Percentiles rank a stretch among this genome's conserved stretches.
phyloP scores from a whole-genome alignment of 1,140 invertebrate species.

The Bradynema listronoti region DNA sequence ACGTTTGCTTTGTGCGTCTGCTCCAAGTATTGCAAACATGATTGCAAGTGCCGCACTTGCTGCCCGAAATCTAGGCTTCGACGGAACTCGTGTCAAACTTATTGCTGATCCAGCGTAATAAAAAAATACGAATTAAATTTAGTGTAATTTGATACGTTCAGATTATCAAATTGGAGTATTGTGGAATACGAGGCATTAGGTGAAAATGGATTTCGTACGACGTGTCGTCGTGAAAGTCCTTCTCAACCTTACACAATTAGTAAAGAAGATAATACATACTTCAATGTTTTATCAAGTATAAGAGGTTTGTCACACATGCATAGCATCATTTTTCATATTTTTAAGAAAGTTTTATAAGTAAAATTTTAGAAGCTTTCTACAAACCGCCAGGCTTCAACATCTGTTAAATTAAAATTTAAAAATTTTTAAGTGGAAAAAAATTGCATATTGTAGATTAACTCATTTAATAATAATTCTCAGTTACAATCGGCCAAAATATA shows the following conservation, averaged over 20 bases:
- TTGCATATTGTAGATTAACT: too few relatives aligned
- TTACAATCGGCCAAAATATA: too few relatives aligned
- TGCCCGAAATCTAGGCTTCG: constrained; percentile 65
- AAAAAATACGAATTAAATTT: neutral
- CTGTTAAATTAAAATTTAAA: constrained; percentile 31
- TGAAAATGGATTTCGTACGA: constrained; percentile 61
- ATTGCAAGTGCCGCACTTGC: constrained; percentile 64
- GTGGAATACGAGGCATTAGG: constrained; percentile 64
- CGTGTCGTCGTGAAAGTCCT: constrained; percentile 63
- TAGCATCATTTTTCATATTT: constrained; percentile 6
- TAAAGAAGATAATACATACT: constrained; percentile 61
- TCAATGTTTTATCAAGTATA: constrained; percentile 63
- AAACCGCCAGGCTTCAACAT: constrained; percentile 52
- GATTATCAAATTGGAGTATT: constrained; percentile 64
- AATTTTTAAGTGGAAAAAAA: too few relatives aligned
- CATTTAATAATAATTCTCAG: too few relatives aligned
- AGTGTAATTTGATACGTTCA: constrained; percentile 33
- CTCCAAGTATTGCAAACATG: constrained; percentile 66
- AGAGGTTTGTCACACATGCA: constrained; percentile 55
- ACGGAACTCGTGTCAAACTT: constrained; percentile 62
- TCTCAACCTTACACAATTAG: constrained; percentile 63
- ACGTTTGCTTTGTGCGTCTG: constrained; percentile 62
- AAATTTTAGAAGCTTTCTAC: constrained; percentile 41
- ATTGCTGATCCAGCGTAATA: constrained; percentile 63
- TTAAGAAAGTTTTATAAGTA: constrained; percentile 10